A percentile compares a stretch with the other conserved stretches of the same genome.
Evolutionary conservation across 2,888 invertebrate genomes (phyloP).

Genomic region (Lapara coniferarum): DNA sequence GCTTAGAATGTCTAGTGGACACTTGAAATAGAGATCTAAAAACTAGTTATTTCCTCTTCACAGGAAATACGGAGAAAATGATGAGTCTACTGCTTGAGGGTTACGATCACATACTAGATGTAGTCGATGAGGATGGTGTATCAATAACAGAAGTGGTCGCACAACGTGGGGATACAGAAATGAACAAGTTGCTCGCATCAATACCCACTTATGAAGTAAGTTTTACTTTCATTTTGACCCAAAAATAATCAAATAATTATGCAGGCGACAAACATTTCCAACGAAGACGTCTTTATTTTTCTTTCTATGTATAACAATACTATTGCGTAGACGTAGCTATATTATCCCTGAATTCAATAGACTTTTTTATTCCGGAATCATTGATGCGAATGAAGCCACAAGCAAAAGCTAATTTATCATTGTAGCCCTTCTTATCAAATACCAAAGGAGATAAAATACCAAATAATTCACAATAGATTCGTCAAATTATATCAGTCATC

Average conservation of each 20-base stretch:
- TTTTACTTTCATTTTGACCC: neutral
- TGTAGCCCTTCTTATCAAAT: too few relatives aligned
- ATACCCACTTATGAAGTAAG: conserved; percentile 90
- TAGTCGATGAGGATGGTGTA: conserved; percentile 88
- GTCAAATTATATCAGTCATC: too few relatives aligned
- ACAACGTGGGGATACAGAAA: conserved; percentile 86
- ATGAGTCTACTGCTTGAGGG: conserved; percentile 89
- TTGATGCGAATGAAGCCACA: too few relatives aligned
- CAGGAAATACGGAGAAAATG: conserved; percentile 74
- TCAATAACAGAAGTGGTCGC: conserved; percentile 88
- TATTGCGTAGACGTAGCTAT: too few relatives aligned
- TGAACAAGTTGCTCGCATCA: conserved; percentile 87
- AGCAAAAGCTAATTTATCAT: too few relatives aligned
- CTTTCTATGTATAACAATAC: too few relatives aligned
- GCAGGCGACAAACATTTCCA: too few relatives aligned
- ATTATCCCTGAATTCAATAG: too few relatives aligned
- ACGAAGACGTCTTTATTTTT: too few relatives aligned
- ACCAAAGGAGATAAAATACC: too few relatives aligned
- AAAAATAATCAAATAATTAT: neutral
- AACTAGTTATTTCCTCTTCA: conserved; percentile 23
- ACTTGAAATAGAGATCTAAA: neutral
- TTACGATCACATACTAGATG: conserved; percentile 93
- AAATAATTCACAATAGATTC: too few relatives aligned
- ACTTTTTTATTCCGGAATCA: too few relatives aligned
- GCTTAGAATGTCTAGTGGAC: neutral